phyloP scores from a whole-genome alignment of 1,140 invertebrate species.

The Ceratina calcarata region DNA sequence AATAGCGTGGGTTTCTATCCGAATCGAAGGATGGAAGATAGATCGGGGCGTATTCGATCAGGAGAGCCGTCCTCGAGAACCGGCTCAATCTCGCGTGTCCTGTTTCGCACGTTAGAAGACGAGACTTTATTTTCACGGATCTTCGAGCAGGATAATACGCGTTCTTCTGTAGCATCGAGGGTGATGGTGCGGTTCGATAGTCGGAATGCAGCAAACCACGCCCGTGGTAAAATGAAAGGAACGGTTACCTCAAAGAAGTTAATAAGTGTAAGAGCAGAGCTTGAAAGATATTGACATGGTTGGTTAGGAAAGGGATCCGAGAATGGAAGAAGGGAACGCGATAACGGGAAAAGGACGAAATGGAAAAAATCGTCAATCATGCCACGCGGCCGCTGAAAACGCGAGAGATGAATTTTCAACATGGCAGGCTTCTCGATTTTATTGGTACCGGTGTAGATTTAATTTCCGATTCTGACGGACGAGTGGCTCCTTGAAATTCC shows the following conservation, averaged over 20 bases:
- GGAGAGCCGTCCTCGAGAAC: background rate
- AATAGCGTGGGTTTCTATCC: background rate
- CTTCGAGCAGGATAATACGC: constrained; percentile 34
- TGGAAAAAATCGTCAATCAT: constrained; percentile 11
- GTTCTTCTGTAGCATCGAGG: background rate
- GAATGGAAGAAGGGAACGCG: background rate
- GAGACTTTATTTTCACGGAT: constrained; percentile 55
- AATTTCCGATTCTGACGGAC: constrained; percentile 33
- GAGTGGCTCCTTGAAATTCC: background rate
- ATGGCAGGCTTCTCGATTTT: constrained; percentile 12
- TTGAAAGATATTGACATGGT: no score
- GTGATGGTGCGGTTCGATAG: constrained; percentile 3
- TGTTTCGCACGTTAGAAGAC: background rate
- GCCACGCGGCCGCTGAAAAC: background rate
- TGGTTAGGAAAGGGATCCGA: background rate
- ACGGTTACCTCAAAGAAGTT: background rate
- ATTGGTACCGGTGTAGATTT: constrained; percentile 19
- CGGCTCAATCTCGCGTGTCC: constrained; percentile 16
- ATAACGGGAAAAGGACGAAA: no score
- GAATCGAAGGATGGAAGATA: constrained; percentile 3
- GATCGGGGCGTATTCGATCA: constrained; percentile 32
- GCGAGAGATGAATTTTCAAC: constrained; percentile 16
- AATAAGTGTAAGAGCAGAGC: constrained; percentile 6
- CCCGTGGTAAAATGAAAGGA: background rate
- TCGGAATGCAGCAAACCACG: background rate